phyloP scores from a whole-genome alignment of 2,888 invertebrate species.

The Andrena bucephala region DNA sequence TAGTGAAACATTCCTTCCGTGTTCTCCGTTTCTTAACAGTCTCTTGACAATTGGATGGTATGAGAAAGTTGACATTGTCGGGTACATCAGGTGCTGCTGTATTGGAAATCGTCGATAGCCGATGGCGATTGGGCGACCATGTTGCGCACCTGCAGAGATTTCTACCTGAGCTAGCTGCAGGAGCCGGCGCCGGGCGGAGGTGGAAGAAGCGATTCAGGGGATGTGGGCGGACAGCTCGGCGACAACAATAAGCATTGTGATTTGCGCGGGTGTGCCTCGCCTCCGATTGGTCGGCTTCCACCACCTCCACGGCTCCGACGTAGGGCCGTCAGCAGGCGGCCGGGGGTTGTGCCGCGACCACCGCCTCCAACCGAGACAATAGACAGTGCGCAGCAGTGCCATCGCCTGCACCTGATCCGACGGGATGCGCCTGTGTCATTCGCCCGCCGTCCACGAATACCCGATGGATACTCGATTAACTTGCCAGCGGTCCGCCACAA shows the following conservation, averaged over 20 bases:
- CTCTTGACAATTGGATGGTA: too few species aligned
- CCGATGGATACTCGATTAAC: slow-evolving; percentile 22
- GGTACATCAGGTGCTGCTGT: background rate
- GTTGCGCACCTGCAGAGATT: slow-evolving; percentile 58
- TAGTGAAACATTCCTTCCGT: background rate
- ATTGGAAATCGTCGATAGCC: background rate
- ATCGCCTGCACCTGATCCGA: slow-evolving; percentile 46
- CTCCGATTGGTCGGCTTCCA: slow-evolving; percentile 79
- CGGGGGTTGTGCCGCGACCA: slow-evolving; percentile 79
- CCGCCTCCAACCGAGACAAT: slow-evolving; percentile 78
- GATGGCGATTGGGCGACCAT: slow-evolving; percentile 1
- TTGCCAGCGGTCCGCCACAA: slow-evolving; percentile 6
- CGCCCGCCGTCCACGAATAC: background rate
- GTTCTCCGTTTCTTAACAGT: background rate
- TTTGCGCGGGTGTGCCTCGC: slow-evolving; percentile 83
- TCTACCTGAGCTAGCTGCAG: slow-evolving; percentile 63
- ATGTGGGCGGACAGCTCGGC: slow-evolving; percentile 82
- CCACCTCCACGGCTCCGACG: slow-evolving; percentile 75
- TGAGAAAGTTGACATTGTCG: too few species aligned
- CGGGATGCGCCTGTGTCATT: slow-evolving; percentile 27
- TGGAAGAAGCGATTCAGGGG: slow-evolving; percentile 71
- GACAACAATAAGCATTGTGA: slow-evolving; percentile 85
- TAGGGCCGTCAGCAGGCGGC: slow-evolving; percentile 75
- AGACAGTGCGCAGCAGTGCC: slow-evolving; percentile 79
- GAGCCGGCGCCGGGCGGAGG: slow-evolving; percentile 54